Conservation (phyloP, 2,113 vertebrate species). For the Poicephalus gulielmi region DNA sequence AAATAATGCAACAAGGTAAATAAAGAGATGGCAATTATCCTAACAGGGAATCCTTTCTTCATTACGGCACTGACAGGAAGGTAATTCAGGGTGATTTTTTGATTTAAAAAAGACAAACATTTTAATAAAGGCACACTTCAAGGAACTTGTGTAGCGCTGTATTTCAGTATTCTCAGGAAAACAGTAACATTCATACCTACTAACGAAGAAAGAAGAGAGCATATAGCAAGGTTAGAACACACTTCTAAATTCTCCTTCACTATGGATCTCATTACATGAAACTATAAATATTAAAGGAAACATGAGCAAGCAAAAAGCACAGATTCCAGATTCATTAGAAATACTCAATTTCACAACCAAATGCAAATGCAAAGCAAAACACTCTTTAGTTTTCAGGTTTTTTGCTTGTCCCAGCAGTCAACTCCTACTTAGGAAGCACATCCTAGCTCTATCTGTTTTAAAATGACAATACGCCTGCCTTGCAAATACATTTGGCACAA, state of each 20-base stretch:
- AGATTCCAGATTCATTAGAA: not conserved
- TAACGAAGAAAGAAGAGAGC: not conserved
- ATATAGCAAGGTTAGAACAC: not conserved
- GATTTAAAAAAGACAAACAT: not conserved
- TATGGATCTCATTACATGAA: not conserved
- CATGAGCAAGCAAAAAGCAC: not conserved
- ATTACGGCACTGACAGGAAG: not conserved
- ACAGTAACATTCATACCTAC: not conserved
- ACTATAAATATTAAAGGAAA: not conserved
- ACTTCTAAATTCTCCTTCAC: not conserved
- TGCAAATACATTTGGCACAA: not conserved
- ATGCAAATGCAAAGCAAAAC: not conserved
- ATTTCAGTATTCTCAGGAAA: not conserved
- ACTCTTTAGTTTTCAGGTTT: not conserved
- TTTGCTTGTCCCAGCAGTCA: not conserved
- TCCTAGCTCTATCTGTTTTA: not conserved
- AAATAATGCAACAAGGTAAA: not conserved
- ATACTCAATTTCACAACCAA: not conserved
- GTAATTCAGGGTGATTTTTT: not conserved
- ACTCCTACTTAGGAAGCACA: not conserved
- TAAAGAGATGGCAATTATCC: conserved; percentile 5
- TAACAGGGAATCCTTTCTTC: not conserved
- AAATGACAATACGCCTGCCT: not conserved
- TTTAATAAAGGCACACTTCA: not conserved
- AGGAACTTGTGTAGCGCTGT: not conserved